Evolutionary conservation across 2,113 vertebrate genomes (phyloP).

Genomic region (Hoplias malabaricus): DNA sequence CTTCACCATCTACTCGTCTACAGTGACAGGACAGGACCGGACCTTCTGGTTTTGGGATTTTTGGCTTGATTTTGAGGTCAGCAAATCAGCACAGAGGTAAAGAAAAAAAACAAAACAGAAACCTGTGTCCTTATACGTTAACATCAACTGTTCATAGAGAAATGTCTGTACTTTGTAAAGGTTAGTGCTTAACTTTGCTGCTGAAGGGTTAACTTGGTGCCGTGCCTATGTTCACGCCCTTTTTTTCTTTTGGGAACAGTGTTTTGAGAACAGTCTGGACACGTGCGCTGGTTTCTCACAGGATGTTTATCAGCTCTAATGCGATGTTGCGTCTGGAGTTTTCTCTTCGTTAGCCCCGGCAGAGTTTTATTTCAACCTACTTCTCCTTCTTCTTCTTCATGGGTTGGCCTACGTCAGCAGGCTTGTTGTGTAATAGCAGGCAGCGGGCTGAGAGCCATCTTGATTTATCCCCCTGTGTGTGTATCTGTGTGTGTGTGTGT

Average conservation of each 20-base stretch:
- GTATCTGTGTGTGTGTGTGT: background rate
- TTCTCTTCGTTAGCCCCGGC: background rate
- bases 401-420: constrained; percentile 1
- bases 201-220: background rate
- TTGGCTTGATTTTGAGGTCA: background rate
- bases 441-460: constrained; percentile 11
- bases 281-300: background rate
- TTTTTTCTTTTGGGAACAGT: constrained; percentile 1
- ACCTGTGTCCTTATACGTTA: background rate
- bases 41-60: background rate
- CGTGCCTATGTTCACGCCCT: background rate
- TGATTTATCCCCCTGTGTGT: constrained; percentile 11
- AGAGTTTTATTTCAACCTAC: background rate
- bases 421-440: constrained; percentile 1
- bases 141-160: background rate
- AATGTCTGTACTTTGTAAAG: background rate
- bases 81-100: constrained; percentile 31
- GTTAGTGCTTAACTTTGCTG: background rate
- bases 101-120: background rate
- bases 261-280: background rate
- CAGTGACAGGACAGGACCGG: background rate
- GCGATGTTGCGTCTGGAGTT: constrained; percentile 15
- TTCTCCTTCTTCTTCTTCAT: background rate
- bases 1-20: too few relatives aligned
- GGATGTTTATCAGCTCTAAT: constrained; percentile 31